Evolutionary conservation across 2,797 vertebrate species (phyloP).

Genomic region (Myiotriccus ornatus): DNA sequence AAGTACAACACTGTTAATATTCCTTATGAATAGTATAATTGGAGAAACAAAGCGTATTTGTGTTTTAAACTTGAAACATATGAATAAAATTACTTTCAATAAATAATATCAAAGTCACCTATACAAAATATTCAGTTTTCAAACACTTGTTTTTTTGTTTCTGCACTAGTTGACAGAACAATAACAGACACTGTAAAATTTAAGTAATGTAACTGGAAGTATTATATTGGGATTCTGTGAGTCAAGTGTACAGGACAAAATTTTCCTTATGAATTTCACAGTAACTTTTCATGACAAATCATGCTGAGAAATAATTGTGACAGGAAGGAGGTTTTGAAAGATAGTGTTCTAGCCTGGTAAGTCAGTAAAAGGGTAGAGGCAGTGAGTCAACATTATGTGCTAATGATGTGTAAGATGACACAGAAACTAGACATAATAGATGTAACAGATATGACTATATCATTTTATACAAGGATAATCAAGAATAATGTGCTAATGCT

Average conservation of each 20-base stretch:
- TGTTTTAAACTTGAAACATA: background rate
- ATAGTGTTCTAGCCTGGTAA: background rate
- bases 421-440: background rate
- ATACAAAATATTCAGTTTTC: background rate
- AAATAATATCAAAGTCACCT: background rate
- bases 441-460: background rate
- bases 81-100: background rate
- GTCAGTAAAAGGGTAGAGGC: background rate
- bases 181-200: background rate
- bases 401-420: background rate
- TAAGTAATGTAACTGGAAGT: background rate
- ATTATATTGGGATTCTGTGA: background rate
- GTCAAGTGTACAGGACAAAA: background rate
- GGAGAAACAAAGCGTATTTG: background rate
- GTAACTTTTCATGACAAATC: background rate
- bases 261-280: background rate
- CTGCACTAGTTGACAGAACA: background rate
- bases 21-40: background rate
- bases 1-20: background rate
- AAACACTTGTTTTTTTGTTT: background rate
- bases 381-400: background rate
- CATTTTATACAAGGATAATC: background rate
- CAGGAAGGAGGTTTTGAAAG: background rate
- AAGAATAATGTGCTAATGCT: background rate
- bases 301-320: background rate